Percentiles rank a stretch among this genome's conserved stretches.
These are phyloP conservation scores for Gambusia affinis DNA, from an alignment of 2,113 vertebrate genomes.

Conservation along the genomic window DNA sequence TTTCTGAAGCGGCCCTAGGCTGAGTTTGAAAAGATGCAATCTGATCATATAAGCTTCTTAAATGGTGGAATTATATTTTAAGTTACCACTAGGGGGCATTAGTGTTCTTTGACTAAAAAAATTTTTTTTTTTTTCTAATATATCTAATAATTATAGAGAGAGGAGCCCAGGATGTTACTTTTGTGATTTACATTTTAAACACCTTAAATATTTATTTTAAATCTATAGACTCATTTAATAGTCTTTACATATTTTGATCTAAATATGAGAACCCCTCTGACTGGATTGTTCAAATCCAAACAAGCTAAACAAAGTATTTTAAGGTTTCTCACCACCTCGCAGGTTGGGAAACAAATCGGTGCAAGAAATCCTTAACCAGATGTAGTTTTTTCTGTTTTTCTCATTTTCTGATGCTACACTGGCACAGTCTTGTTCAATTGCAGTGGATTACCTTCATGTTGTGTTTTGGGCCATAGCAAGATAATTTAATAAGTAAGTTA, in stretches of 20 bases:
- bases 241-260: not conserved
- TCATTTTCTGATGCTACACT: not conserved
- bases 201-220: not conserved
- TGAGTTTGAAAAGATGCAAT: not conserved
- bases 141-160: not conserved
- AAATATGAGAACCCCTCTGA: not conserved
- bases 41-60: not conserved
- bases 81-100: constrained; percentile 73
- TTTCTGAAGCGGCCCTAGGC: not conserved
- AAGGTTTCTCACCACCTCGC: not conserved
- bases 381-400: not conserved
- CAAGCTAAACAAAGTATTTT: too few species aligned
- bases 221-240: too few species aligned
- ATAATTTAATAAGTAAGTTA: not conserved
- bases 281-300: not conserved
- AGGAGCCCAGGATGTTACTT: not conserved
- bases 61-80: not conserved
- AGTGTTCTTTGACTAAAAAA: constrained; percentile 44
- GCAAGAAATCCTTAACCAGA: not conserved
- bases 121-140: too few species aligned
- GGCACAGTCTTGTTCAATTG: not conserved
- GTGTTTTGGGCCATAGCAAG: not conserved
- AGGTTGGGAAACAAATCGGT: not conserved
- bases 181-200: not conserved
- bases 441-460: not conserved